phyloP scores from a whole-genome alignment of 2,797 vertebrate genomes.

The Artibeus lituratus region DNA sequence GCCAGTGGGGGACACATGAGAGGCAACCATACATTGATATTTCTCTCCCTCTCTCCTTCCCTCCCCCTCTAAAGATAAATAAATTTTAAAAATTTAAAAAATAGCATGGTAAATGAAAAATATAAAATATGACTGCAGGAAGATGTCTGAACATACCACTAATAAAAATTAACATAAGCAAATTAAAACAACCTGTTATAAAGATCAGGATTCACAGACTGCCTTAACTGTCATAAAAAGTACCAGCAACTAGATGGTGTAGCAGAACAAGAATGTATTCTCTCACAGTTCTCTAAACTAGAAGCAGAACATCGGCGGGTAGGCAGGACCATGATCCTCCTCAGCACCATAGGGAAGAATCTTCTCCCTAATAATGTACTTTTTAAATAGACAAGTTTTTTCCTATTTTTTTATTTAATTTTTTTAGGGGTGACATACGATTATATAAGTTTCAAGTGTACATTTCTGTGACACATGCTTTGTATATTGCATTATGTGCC shows the following conservation, averaged over 20 bases:
- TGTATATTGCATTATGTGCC: neutral
- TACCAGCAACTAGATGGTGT: neutral
- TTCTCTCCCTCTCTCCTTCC: too few species aligned
- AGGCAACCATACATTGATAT: too few species aligned
- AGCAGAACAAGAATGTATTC: neutral
- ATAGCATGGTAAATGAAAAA: neutral
- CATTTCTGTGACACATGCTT: neutral
- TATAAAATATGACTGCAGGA: neutral
- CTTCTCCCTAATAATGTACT: neutral
- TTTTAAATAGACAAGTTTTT: too few species aligned
- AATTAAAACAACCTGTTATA: neutral
- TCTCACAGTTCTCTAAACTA: neutral
- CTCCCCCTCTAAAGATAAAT: too few species aligned
- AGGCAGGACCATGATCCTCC: neutral
- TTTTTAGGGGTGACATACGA: too few species aligned
- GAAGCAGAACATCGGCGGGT: neutral
- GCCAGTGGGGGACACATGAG: too few species aligned
- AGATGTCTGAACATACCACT: neutral
- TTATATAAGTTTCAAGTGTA: too few species aligned
- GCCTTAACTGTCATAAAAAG: neutral
- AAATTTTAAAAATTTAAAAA: too few species aligned
- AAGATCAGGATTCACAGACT: neutral
- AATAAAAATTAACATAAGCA: neutral
- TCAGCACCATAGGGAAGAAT: neutral
- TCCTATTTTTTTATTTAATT: too few species aligned